These are phyloP conservation scores for Carposina sasakii DNA, from an alignment of 1,140 invertebrate species.

Conservation along the genomic window DNA sequence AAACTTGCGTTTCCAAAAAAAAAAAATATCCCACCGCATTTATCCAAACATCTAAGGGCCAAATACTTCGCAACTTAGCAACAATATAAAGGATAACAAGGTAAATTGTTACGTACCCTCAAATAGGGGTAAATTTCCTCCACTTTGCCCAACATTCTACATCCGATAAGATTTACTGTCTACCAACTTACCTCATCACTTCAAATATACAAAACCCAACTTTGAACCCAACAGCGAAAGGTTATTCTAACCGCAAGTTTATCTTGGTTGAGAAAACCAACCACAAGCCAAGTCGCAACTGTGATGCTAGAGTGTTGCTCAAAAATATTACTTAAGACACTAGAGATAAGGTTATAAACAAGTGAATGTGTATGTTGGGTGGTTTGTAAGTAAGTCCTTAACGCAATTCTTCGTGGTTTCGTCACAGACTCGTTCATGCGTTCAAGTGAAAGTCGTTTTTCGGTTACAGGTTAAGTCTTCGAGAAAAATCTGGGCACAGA, in stretches of 20 bases:
- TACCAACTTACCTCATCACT: neutral
- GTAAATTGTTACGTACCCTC: constrained; percentile 7
- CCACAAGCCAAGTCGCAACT: neutral
- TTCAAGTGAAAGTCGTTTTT: constrained; percentile 30
- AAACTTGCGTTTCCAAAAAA: no score
- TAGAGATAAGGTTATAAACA: no score
- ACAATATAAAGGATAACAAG: constrained; percentile 11
- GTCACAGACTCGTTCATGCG: constrained; percentile 30
- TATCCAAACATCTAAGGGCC: neutral
- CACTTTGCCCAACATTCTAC: constrained; percentile 6
- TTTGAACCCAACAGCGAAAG: neutral
- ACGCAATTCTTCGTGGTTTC: constrained; percentile 31
- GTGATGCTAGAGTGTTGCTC: no score
- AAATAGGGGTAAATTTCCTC: constrained; percentile 7
- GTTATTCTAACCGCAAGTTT: neutral
- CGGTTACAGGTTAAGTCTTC: constrained; percentile 12
- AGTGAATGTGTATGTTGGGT: no score
- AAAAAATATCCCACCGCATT: neutral
- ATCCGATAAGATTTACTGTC: neutral
- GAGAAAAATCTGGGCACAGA: no score
- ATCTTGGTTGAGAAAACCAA: neutral
- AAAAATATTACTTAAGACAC: no score
- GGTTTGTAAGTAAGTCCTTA: constrained; percentile 29
- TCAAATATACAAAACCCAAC: neutral
- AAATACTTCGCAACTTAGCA: no score